Percentiles rank a stretch among this genome's conserved stretches.
phyloP scores from a whole-genome alignment of 2,888 invertebrate genomes.

The Scrobipalpa atriplicella region DNA sequence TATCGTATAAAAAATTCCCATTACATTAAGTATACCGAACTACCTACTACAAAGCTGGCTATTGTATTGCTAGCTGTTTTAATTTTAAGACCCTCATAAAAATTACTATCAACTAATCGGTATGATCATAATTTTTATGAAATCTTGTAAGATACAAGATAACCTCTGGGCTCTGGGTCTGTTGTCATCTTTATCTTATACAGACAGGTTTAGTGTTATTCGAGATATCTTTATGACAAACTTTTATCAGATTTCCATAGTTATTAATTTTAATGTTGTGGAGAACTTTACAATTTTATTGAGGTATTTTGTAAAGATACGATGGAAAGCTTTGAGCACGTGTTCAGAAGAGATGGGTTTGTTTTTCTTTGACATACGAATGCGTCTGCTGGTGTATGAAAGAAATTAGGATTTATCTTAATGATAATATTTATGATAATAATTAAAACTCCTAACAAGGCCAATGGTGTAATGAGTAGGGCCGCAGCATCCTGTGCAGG shows the following conservation, averaged over 20 bases:
- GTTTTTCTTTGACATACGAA: too few species aligned
- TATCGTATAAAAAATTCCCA: too few species aligned
- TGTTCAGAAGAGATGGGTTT: background rate
- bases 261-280: background rate
- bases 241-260: conserved; percentile 10
- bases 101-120: background rate
- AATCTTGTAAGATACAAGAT: conserved; percentile 7
- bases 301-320: background rate
- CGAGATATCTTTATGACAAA: conserved; percentile 1
- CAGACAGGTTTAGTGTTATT: conserved; percentile 2
- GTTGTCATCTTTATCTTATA: conserved; percentile 2
- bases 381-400: too few species aligned
- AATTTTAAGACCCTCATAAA: background rate
- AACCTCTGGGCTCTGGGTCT: background rate
- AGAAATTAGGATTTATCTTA: too few species aligned
- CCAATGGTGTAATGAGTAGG: too few species aligned
- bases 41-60: too few species aligned
- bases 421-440: too few species aligned
- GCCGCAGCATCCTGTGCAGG: too few species aligned
- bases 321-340: background rate
- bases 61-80: background rate
- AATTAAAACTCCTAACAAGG: too few species aligned
- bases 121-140: conserved; percentile 4
- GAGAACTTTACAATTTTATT: conserved; percentile 2
- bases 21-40: too few species aligned